Evolutionary conservation across 1,140 invertebrate genomes (phyloP), one percentile per base, ranked within the genome.

Genomic region (Colletes gigas): DNA sequence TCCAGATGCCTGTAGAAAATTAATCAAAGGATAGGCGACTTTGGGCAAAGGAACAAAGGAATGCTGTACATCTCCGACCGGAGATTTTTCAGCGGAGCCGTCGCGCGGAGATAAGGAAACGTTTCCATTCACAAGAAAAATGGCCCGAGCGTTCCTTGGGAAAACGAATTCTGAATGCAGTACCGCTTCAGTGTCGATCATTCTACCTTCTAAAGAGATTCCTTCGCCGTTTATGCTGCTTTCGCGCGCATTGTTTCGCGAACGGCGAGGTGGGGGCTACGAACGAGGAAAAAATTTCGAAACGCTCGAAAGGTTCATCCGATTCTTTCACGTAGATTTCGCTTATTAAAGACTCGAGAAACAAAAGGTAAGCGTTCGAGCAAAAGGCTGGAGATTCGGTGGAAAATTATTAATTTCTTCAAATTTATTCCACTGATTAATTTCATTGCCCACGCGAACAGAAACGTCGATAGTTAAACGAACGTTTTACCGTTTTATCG

Each of bases 1-100:
- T 79, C 50, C 59, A 47, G 77, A 79, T 79, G 77, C 60, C 60
- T 73, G 70, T 65, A 79, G 59, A 73, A 73, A 73, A 79, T 73
- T 79, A 79, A 79, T 79, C 77, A 79, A 73, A 79, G 77, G 68
- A 52, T 30, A 12, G 14, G 57, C 60, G 69, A 73, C 70, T 79
- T 79, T 66, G 15, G 77, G 60, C 70, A 73, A 79, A 79, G 59
- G 69, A 71, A 47, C 68, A 78, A 73, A 78, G 69, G 59, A 78
- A 72, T 73, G 50, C 47, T 65, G 59, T 72, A 55, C 69, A 54
- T 65, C n/a, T 54, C 39, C 14, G 69, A 17, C 14, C 9, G 15
- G 50, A 21, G 52, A 65, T 73, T 79, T 79, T 72, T 54, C 41
- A 55, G 6, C 15, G 59, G 12, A 6, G 12, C 17, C n/a, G 41